These are phyloP conservation scores for Habropoda laboriosa DNA, from an alignment of 1,140 invertebrate genomes.

Conservation along the genomic window DNA sequence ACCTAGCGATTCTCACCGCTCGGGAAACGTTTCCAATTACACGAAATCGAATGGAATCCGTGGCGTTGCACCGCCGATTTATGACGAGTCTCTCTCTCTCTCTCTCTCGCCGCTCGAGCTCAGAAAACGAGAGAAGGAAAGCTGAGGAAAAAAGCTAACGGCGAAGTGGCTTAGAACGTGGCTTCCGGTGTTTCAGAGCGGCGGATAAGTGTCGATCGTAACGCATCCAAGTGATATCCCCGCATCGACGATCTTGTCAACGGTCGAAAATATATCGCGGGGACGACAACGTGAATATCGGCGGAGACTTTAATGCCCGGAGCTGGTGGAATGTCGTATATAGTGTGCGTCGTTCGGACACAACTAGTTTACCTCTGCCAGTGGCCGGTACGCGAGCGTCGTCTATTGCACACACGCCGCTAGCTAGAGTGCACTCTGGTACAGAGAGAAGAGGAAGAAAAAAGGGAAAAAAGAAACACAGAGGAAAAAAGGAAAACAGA, in stretches of 20 bases:
- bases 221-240: slow-evolving; percentile 29
- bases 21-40: background rate
- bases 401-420: background rate
- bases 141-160: no score
- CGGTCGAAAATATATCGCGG: slow-evolving; percentile 33
- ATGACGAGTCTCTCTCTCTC: background rate
- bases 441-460: background rate
- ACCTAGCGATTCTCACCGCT: background rate
- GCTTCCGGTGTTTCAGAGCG: slow-evolving; percentile 29
- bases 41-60: background rate
- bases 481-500: slow-evolving; percentile 22
- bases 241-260: slow-evolving; percentile 35
- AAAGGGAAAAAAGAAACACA: background rate
- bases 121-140: background rate
- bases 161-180: background rate
- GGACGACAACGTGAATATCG: slow-evolving; percentile 49
- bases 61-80: background rate
- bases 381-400: background rate
- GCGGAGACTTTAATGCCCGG: slow-evolving; percentile 41
- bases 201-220: slow-evolving; percentile 1
- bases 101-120: fast-evolving
- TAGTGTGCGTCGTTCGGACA: slow-evolving; percentile 26
- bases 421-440: background rate
- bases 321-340: slow-evolving; percentile 30
- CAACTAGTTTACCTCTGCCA: slow-evolving; percentile 52